Percentiles rank a stretch among this genome's conserved stretches.
Conservation (phyloP, 2,888 invertebrate genomes). For the Philhelius pedissequus region DNA sequence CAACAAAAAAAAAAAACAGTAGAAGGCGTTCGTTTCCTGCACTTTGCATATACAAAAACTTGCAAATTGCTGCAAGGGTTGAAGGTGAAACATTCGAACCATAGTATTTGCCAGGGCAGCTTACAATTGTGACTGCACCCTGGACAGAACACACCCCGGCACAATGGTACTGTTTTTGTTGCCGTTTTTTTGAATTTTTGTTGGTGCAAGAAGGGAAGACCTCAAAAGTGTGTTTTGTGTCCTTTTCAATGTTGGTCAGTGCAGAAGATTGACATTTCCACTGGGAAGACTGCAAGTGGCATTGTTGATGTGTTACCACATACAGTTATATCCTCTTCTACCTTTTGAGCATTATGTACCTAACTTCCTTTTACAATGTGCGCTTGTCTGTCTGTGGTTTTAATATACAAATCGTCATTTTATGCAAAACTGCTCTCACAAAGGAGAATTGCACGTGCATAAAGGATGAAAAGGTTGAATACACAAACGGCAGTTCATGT, state of each 20-base stretch:
- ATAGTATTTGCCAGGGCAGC: conserved; percentile 11
- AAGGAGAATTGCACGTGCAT: conserved; percentile 16
- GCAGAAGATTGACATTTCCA: conserved; percentile 50
- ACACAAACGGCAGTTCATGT: conserved; percentile 12
- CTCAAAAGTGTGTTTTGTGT: conserved; percentile 51
- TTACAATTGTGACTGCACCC: conserved; percentile 9
- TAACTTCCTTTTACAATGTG: background rate
- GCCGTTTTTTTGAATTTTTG: background rate
- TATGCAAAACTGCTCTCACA: conserved; percentile 46
- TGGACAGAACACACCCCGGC: conserved; percentile 17
- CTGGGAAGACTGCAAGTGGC: conserved; percentile 53
- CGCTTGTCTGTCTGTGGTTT: conserved; percentile 47
- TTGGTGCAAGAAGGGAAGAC: conserved; percentile 16
- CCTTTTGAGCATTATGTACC: background rate
- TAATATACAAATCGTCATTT: conserved; percentile 42
- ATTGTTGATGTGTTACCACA: conserved; percentile 39
- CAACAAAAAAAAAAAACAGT: conserved; percentile 19
- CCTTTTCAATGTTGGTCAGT: conserved; percentile 55
- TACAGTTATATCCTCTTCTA: background rate
- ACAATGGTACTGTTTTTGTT: conserved; percentile 2
- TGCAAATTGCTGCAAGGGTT: conserved; percentile 37
- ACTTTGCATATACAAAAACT: conserved; percentile 39
- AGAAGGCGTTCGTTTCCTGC: conserved; percentile 35
- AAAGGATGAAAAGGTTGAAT: conserved; percentile 23
- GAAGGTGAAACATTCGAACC: conserved; percentile 15